phyloP scores from a whole-genome alignment of 2,888 invertebrate genomes.

The Lumbricus terrestris region DNA sequence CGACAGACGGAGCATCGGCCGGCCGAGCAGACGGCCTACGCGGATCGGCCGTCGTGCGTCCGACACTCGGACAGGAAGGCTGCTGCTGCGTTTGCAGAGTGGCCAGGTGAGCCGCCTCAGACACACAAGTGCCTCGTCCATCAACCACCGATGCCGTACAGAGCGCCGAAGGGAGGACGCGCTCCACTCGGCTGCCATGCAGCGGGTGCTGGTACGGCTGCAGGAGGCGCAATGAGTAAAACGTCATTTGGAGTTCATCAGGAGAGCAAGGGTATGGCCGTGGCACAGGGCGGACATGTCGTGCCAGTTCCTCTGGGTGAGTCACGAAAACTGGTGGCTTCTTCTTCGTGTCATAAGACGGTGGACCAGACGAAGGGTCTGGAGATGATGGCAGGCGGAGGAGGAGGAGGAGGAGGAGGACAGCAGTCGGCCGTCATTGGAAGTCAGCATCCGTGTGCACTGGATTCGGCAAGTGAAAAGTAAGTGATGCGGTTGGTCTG shows the following conservation, averaged over 20 bases:
- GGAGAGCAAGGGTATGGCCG: background rate
- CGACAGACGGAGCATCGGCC: background rate
- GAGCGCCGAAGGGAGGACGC: background rate
- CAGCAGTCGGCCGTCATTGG: background rate
- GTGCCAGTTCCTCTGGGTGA: background rate
- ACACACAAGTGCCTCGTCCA: slow-evolving; percentile 3
- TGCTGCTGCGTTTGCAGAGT: background rate
- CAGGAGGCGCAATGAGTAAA: background rate
- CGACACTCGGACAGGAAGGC: background rate
- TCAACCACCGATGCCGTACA: background rate
- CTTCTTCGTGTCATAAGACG: background rate
- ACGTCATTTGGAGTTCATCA: background rate
- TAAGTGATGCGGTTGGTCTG: background rate
- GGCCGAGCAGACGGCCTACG: background rate
- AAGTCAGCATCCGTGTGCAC: background rate
- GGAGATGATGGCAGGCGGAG: background rate
- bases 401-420: no score
- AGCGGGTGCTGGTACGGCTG: background rate
- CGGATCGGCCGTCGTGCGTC: background rate
- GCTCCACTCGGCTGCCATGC: no score
- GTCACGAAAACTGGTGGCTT: background rate
- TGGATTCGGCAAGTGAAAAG: background rate
- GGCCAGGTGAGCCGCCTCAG: background rate
- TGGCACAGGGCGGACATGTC: background rate
- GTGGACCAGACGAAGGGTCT: background rate